phyloP scores from a whole-genome alignment of 2,113 vertebrate species.

The Galemys pyrenaicus region DNA sequence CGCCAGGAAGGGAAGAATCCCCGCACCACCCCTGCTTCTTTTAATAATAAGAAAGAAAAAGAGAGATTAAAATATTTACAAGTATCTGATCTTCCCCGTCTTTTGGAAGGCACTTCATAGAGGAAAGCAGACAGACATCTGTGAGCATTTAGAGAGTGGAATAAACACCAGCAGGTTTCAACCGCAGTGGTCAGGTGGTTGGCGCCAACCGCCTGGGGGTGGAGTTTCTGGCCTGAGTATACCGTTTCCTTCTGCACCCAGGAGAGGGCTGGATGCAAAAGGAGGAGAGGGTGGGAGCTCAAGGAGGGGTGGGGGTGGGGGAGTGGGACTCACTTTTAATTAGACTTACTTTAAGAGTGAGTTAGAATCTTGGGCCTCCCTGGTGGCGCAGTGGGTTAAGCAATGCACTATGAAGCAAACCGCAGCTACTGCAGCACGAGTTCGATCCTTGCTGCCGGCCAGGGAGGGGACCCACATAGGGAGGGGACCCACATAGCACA shows the following conservation, averaged over 20 bases:
- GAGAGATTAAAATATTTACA: slow-evolving; percentile 59
- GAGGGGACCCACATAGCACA: too few species aligned
- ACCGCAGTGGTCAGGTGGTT: background rate
- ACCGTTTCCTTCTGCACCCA: background rate
- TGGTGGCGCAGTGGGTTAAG: too few species aligned
- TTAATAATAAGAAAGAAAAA: slow-evolving; percentile 4
- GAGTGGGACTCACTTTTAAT: background rate
- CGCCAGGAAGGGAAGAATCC: background rate
- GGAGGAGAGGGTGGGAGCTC: fast-evolving
- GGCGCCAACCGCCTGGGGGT: fast-evolving
- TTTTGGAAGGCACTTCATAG: background rate
- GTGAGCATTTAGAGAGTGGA: slow-evolving; percentile 13
- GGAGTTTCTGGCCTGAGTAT: background rate
- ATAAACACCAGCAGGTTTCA: background rate
- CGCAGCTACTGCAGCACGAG: too few species aligned
- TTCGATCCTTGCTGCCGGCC: too few species aligned
- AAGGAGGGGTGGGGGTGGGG: background rate
- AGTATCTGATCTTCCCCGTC: background rate
- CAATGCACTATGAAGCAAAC: too few species aligned
- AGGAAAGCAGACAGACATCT: slow-evolving; percentile 45
- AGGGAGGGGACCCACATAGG: too few species aligned
- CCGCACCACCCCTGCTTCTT: slow-evolving; percentile 9
- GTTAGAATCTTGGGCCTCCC: too few species aligned
- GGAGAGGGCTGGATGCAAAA: background rate
- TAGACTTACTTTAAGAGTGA: background rate